These are phyloP conservation scores for Neocrepidodera transversa DNA, from an alignment of 2,888 invertebrate genomes.

Conservation along the genomic window DNA sequence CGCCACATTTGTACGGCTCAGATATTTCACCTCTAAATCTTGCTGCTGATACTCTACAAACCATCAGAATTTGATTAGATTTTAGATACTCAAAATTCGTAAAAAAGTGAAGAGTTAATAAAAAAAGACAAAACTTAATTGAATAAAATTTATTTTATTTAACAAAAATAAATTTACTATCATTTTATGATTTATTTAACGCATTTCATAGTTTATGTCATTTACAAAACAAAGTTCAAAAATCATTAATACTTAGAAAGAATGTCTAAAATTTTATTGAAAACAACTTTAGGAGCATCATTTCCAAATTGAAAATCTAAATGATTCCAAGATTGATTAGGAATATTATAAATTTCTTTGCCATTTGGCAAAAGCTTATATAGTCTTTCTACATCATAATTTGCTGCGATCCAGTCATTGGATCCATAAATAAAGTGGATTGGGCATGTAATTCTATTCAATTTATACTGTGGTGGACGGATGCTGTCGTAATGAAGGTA, in stretches of 20 bases:
- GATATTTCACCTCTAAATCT: too few relatives aligned
- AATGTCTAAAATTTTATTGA: slow-evolving; percentile 47
- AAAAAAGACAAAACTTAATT: too few relatives aligned
- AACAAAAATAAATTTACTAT: too few relatives aligned
- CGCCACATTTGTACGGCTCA: too few relatives aligned
- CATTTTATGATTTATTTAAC: too few relatives aligned
- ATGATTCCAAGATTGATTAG: slow-evolving; percentile 52
- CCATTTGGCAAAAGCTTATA: slow-evolving; percentile 50
- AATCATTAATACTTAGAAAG: slow-evolving; percentile 25
- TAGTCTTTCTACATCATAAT: slow-evolving; percentile 43
- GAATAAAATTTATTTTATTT: too few relatives aligned
- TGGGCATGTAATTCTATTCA: slow-evolving; percentile 58
- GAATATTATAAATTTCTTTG: slow-evolving; percentile 44
- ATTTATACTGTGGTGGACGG: slow-evolving; percentile 59
- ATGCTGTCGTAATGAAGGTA: slow-evolving; percentile 51
- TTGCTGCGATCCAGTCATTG: slow-evolving; percentile 63
- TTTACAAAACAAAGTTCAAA: too few relatives aligned
- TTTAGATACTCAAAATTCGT: too few relatives aligned
- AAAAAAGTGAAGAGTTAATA: too few relatives aligned
- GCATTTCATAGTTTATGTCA: too few relatives aligned
- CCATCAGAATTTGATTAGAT: too few relatives aligned
- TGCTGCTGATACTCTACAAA: too few relatives aligned
- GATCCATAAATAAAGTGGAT: slow-evolving; percentile 61
- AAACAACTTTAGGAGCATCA: slow-evolving; percentile 48
- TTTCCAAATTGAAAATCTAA: slow-evolving; percentile 53